Evolutionary conservation across 2,797 vertebrate genomes (phyloP).

Genomic region (Hemibagrus guttatus): DNA sequence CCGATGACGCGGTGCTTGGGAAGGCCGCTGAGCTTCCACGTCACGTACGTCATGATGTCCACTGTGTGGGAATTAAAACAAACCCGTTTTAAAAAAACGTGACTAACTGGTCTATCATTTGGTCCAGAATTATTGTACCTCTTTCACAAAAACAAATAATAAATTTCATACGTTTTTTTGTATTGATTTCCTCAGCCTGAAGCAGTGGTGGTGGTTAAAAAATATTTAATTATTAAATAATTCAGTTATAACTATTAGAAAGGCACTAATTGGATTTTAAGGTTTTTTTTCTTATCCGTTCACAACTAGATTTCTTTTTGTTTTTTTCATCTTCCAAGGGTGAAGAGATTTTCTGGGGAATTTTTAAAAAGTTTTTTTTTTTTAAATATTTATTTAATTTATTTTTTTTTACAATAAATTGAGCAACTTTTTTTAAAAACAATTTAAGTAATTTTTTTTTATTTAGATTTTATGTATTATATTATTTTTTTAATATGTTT

Average conservation of each 20-base stretch:
- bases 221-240: neutral
- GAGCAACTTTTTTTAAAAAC: no score
- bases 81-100: neutral
- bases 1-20: slow-evolving; percentile 94
- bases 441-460: no score
- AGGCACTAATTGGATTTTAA: neutral
- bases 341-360: no score
- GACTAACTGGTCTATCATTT: neutral
- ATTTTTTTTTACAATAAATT: no score
- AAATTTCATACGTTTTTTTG: no score
- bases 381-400: no score
- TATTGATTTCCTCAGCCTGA: neutral
- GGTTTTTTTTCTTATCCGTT: neutral
- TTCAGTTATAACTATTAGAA: neutral
- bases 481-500: neutral
- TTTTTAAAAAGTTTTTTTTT: no score
- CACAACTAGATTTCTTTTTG: neutral
- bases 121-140: neutral
- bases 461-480: no score
- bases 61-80: slow-evolving; percentile 68
- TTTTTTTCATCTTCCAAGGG: neutral
- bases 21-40: slow-evolving; percentile 95
- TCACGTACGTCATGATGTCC: slow-evolving; percentile 93
- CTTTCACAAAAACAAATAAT: neutral
- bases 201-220: neutral